These are phyloP conservation scores for Saturnia pavonia DNA, from an alignment of 2,888 invertebrate species.

Conservation along the genomic window DNA sequence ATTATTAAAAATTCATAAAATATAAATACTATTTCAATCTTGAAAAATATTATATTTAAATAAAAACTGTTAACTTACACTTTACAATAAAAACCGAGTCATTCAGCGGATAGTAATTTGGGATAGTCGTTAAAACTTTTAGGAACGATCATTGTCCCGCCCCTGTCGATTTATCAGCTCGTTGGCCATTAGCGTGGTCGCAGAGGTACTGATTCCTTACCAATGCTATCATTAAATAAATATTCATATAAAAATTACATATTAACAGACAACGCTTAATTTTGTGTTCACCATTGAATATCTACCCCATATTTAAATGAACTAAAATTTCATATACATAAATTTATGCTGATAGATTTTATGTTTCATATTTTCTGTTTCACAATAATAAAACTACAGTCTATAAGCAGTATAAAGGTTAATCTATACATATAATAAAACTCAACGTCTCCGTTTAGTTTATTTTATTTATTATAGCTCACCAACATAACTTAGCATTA, in stretches of 20 bases:
- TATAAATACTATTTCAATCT: too few species aligned
- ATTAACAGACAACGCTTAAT: neutral
- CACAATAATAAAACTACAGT: too few species aligned
- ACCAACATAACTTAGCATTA: too few species aligned
- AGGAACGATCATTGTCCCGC: conserved; percentile 49
- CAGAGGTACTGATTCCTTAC: conserved; percentile 45
- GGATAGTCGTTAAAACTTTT: conserved; percentile 59
- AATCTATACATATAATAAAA: too few species aligned
- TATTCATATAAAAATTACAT: neutral
- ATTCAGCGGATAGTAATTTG: conserved; percentile 54
- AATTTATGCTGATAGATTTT: neutral
- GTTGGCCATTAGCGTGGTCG: conserved; percentile 45
- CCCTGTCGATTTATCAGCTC: conserved; percentile 52
- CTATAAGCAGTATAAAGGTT: too few species aligned
- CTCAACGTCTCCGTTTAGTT: too few species aligned
- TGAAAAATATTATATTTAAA: too few species aligned
- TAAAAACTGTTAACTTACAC: neutral
- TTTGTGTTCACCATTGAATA: neutral
- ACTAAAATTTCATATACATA: neutral
- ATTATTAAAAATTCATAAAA: too few species aligned
- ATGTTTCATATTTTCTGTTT: too few species aligned
- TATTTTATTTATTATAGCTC: too few species aligned
- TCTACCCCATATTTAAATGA: neutral
- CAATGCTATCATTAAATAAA: conserved; percentile 18
- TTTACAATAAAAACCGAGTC: conserved; percentile 25